Base-by-base conservation (phyloP, 1,140 invertebrate genomes). In the Batillaria attramentaria region DNA sequence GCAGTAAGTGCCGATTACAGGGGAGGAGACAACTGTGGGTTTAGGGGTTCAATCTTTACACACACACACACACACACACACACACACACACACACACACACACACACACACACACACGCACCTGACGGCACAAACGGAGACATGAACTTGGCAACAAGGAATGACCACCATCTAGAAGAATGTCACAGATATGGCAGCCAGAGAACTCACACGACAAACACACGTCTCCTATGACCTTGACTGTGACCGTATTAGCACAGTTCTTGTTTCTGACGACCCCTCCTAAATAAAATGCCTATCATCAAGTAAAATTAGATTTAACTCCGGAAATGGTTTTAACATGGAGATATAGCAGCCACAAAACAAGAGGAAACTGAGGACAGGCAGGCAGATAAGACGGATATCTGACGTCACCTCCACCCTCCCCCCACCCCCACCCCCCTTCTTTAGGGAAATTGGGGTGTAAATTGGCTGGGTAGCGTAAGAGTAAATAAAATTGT, bases 61-160 rank as follows among this genome's bases (percentile, higher is more conserved):
- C 66, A 41, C 66, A 69, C 66, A 69, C 66, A 69, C 66, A 69
- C 66, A 41, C 66, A 42, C 66, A 42, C 66, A 41, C 66, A 69
- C 66, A 69, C 66, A 69, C 66, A 42, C 66, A 69, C 66, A 69
- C 66, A 69, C 66, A 69, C 66, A 42, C 66, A 69, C 66, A 16
- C 10, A 37, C 5, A n/a, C 28, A 66, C 62, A 37, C 28, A 66
- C 62, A 1, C 62, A 66, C 28, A 3, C 16, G 31, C 57, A 3
- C 57, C 24, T 31, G 3, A 8, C 16, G 8, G 3, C 16, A 16
- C 57, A 0, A 18, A 62, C 16, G 10, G 8, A 62, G 18, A 20
- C 16, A 20, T 31, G 31, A 20, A 3, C 57, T 28, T 31, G 39
- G 33, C 35, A 31, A 66, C 62, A 66, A n/a, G n/a, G n/a, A n/a